Evolutionary conservation across 2,113 vertebrate genomes (phyloP).

Genomic region (Castor canadensis): DNA sequence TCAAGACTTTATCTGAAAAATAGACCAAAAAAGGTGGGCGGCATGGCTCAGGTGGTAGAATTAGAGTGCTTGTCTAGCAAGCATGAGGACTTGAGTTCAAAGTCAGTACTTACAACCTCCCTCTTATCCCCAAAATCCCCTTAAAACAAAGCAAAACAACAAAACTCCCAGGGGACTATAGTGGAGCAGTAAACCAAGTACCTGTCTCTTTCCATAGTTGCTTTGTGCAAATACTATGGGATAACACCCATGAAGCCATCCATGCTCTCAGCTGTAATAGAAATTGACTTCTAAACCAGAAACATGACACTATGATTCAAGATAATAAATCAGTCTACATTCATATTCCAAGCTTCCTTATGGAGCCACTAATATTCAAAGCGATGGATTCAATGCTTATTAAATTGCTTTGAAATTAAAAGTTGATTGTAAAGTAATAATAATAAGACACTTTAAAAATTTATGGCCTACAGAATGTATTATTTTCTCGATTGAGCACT

Average conservation of each 20-base stretch:
- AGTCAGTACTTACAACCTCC: too few relatives aligned
- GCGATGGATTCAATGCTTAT: not conserved
- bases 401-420: not conserved
- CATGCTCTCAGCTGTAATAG: not conserved
- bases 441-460: conserved; percentile 7
- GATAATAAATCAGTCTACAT: not conserved
- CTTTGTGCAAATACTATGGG: not conserved
- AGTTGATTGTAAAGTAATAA: not conserved
- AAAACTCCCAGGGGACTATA: too few relatives aligned
- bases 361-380: not conserved
- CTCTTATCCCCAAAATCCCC: too few relatives aligned
- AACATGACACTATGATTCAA: not conserved
- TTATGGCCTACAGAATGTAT: not conserved
- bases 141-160: too few relatives aligned
- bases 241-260: not conserved
- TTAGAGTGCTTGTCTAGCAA: too few relatives aligned
- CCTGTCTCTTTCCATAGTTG: not conserved
- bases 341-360: not conserved
- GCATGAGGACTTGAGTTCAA: too few relatives aligned
- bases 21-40: too few relatives aligned
- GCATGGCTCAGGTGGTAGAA: too few relatives aligned
- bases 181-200: not conserved
- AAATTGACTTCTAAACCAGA: not conserved
- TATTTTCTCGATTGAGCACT: conserved; percentile 18
- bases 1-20: too few relatives aligned